phyloP scores from a whole-genome alignment of 2,113 vertebrate genomes.

The Chaetodon auriga region DNA sequence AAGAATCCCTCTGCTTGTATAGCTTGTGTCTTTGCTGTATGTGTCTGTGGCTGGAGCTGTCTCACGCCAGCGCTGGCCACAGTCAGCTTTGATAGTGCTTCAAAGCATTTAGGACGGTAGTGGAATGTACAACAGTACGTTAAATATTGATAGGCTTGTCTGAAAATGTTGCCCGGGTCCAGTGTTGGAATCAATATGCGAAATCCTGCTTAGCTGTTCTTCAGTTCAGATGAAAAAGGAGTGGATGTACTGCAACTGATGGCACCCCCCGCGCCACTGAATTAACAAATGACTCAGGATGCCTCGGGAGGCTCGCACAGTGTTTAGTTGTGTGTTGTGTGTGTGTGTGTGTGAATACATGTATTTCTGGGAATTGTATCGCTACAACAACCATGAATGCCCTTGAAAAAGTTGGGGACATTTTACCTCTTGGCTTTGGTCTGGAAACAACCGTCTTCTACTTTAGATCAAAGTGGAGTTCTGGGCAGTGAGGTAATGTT shows the following conservation, averaged over 20 bases:
- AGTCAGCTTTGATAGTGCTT: constrained; percentile 54
- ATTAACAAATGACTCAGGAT: constrained; percentile 13
- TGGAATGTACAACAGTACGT: constrained; percentile 26
- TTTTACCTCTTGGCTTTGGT: neutral
- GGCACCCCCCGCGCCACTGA: neutral
- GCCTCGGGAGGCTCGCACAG: neutral
- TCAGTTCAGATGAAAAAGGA: constrained; percentile 22
- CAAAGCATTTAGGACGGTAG: constrained; percentile 42
- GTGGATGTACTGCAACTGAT: neutral
- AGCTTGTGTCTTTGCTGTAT: constrained; percentile 32
- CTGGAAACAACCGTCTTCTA: neutral
- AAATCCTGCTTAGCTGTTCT: constrained; percentile 30
- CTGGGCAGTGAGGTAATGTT: neutral
- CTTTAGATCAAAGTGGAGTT: neutral
- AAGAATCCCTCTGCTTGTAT: constrained; percentile 53
- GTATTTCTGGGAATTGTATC: neutral
- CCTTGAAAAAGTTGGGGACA: neutral
- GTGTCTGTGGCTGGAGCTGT: neutral
- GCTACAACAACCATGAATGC: neutral
- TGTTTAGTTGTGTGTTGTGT: constrained; percentile 7
- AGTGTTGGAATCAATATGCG: constrained; percentile 17
- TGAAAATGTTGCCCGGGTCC: constrained; percentile 9
- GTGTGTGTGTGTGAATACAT: neutral
- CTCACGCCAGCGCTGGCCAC: constrained; percentile 3
- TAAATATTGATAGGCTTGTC: constrained; percentile 43